Percentiles rank a stretch among this genome's conserved stretches.
These are phyloP conservation scores for Drosophila kikkawai DNA, from an alignment of 1,140 invertebrate species.

Conservation along the genomic window DNA sequence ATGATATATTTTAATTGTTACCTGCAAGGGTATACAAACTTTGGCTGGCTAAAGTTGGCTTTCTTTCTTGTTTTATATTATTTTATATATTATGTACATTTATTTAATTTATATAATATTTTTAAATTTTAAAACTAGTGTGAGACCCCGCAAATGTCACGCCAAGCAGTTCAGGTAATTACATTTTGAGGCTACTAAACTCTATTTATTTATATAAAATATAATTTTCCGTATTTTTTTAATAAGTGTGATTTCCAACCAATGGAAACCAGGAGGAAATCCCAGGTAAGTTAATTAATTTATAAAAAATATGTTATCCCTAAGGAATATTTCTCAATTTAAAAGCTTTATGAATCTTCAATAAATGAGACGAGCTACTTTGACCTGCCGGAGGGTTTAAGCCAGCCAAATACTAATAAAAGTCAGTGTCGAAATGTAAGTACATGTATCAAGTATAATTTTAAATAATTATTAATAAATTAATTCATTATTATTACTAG, in stretches of 20 bases:
- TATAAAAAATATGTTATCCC: neutral
- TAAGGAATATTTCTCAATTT: neutral
- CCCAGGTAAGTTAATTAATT: slow-evolving; percentile 3
- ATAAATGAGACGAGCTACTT: slow-evolving; percentile 34
- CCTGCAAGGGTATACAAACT: too few relatives aligned
- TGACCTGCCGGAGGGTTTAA: neutral
- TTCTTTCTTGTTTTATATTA: too few relatives aligned
- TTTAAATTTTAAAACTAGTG: neutral
- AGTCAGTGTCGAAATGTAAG: slow-evolving; percentile 14
- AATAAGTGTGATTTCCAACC: neutral
- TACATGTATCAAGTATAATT: neutral
- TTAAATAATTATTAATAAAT: too few relatives aligned
- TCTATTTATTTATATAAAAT: neutral
- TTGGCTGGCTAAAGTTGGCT: too few relatives aligned
- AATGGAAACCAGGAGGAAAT: neutral
- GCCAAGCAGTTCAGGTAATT: neutral
- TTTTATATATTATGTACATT: too few relatives aligned
- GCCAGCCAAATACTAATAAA: neutral
- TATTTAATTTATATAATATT: too few relatives aligned
- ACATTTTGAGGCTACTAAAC: neutral
- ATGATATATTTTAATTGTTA: too few relatives aligned
- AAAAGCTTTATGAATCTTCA: slow-evolving; percentile 10
- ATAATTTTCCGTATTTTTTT: neutral
- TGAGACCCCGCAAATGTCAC: slow-evolving; percentile 3
- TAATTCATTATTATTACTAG: neutral